These are phyloP conservation scores for Anthopleura sola DNA, from an alignment of 64 coral and sea anemone species.

Conservation along the genomic window DNA sequence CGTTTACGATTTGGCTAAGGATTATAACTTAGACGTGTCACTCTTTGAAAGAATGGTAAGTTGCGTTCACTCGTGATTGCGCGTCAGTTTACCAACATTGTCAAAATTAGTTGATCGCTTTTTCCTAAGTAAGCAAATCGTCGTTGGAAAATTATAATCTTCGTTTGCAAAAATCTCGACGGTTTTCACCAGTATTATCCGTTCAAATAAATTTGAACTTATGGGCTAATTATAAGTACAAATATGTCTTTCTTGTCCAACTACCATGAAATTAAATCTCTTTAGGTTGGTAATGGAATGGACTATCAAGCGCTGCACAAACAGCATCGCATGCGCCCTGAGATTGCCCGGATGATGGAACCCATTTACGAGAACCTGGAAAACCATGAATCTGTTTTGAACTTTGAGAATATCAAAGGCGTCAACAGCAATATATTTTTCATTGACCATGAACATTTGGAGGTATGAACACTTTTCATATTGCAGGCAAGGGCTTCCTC, in stretches of 20 bases:
- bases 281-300: conserved; percentile 47
- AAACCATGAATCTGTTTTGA: conserved; percentile 71
- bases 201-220: too few species aligned
- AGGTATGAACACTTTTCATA: conserved; percentile 33
- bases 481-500: too few species aligned
- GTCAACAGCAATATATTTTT: conserved; percentile 74
- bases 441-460: conserved; percentile 52
- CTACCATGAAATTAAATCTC: background rate
- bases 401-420: conserved; percentile 74
- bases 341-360: conserved; percentile 75
- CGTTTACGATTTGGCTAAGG: conserved; percentile 36
- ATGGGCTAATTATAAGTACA: too few species aligned
- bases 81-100: too few species aligned
- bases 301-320: conserved; percentile 37
- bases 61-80: background rate
- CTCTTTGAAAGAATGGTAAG: conserved; percentile 58
- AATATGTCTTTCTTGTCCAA: too few species aligned
- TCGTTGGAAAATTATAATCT: too few species aligned
- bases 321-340: conserved; percentile 89
- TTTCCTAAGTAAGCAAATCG: too few species aligned
- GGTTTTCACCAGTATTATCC: background rate
- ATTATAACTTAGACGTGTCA: conserved; percentile 39
- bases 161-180: too few species aligned
- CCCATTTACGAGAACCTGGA: conserved; percentile 60
- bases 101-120: too few species aligned